Base-by-base conservation (phyloP, 2,888 invertebrate species). In the Capitulum mitella region DNA sequence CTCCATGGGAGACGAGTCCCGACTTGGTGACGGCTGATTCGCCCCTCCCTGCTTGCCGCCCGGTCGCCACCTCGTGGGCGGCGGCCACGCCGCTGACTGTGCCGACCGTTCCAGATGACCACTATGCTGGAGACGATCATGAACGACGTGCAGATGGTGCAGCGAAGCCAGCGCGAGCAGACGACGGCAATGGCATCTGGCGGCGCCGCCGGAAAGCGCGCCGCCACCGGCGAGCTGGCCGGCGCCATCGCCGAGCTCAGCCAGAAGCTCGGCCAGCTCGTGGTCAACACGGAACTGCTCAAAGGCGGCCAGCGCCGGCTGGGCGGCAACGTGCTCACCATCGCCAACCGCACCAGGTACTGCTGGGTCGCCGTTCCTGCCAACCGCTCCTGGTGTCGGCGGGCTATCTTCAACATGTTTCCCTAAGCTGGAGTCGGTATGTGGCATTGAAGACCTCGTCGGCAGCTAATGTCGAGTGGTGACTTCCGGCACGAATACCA, bases 181-280 rank as follows among this genome's bases (percentile, higher is more conserved):
- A 8, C 29, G 29, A 37, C 37, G 37, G 19, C 5, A 1, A 32
- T 14, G 64, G 8, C 64, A 6, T 3, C 64, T 19, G 34, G 64
- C 34, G 5, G 34, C 64, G 61, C 22, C 22, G 22, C n/a, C 32
- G 22, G 34, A 37, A 32, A 34, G 19, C n/a, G 34, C 6, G 6
- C 70, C 70, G 29, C 8, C 58, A n/a, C 5, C 58, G n/a, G 22
- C 16, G 37, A 70, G 37, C n/a, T 29, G 37, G 26, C 34, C 37
- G 22, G 10, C 22, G 19, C 10, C 37, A 19, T 70, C 34, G 5
- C 70, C 37, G 37, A 37, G 14, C 77, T 83, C 14, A 78, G 83
- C 46, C 82, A 83, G 78, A 83, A 83, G 80, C 78, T 83, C 0
- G 82, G 82, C n/a, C 83, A 83, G 77, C 78, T 83, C 51, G 80